These are phyloP conservation scores for Cephonodes hylas DNA, from an alignment of 2,888 invertebrate genomes.

Conservation along the genomic window DNA sequence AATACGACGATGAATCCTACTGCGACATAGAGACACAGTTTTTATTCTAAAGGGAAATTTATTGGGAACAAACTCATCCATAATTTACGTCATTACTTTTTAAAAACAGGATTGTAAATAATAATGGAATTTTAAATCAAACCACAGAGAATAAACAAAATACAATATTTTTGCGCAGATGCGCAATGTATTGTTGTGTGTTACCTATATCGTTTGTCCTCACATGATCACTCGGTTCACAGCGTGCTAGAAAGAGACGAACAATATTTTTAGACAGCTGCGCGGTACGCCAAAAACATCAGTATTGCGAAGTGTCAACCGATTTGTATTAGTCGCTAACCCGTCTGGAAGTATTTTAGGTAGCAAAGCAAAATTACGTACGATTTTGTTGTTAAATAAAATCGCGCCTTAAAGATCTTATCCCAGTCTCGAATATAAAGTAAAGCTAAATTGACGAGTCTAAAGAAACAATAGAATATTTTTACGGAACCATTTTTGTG, in stretches of 20 bases:
- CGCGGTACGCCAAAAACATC: background rate
- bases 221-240: background rate
- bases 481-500: conserved; percentile 32
- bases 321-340: background rate
- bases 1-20: too few relatives aligned
- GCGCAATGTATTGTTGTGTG: background rate
- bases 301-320: background rate
- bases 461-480: background rate
- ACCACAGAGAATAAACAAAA: background rate
- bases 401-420: background rate
- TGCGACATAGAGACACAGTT: too few relatives aligned
- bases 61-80: too few relatives aligned
- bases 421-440: background rate
- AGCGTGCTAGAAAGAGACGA: background rate
- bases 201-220: background rate
- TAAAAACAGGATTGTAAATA: too few relatives aligned
- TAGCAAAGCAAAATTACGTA: background rate
- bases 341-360: background rate
- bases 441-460: background rate
- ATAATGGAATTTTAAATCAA: background rate
- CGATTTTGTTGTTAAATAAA: background rate
- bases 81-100: too few relatives aligned
- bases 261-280: background rate
- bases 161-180: background rate
- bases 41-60: too few relatives aligned